Evolutionary conservation across 2,888 invertebrate genomes (phyloP).

Genomic region (Chirona hameri): DNA sequence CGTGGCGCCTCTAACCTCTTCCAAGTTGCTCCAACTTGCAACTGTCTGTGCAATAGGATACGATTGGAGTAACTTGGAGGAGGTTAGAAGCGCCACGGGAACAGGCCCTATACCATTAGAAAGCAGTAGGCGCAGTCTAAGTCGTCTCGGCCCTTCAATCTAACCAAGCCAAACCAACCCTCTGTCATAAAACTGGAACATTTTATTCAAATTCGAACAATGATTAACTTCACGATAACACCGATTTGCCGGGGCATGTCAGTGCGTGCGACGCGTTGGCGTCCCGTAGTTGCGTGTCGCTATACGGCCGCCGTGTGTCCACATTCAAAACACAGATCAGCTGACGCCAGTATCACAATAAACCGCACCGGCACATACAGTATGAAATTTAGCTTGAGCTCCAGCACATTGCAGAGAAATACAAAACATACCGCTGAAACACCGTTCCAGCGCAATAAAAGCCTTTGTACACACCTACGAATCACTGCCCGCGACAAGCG

Average conservation of each 20-base stretch:
- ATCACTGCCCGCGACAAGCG: background rate
- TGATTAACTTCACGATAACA: conserved; percentile 1
- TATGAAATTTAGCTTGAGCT: conserved; percentile 8
- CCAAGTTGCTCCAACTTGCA: no score
- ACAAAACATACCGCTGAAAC: conserved; percentile 7
- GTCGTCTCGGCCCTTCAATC: no score
- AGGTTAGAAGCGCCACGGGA: no score
- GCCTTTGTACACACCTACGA: background rate
- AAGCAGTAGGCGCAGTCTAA: no score
- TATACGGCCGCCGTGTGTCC: no score
- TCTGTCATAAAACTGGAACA: conserved; percentile 6
- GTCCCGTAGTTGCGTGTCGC: background rate
- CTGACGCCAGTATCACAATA: background rate
- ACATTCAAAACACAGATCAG: background rate
- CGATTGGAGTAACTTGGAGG: no score
- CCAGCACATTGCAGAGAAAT: background rate
- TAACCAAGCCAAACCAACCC: no score
- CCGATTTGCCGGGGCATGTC: background rate
- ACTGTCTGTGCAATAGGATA: no score
- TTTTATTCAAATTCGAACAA: conserved; percentile 25
- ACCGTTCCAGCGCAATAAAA: background rate
- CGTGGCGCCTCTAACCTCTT: no score
- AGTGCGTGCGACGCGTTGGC: background rate
- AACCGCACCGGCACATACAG: background rate
- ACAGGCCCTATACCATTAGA: no score